phyloP scores from a whole-genome alignment of 2,113 vertebrate species.

The Odontesthes bonariensis region DNA sequence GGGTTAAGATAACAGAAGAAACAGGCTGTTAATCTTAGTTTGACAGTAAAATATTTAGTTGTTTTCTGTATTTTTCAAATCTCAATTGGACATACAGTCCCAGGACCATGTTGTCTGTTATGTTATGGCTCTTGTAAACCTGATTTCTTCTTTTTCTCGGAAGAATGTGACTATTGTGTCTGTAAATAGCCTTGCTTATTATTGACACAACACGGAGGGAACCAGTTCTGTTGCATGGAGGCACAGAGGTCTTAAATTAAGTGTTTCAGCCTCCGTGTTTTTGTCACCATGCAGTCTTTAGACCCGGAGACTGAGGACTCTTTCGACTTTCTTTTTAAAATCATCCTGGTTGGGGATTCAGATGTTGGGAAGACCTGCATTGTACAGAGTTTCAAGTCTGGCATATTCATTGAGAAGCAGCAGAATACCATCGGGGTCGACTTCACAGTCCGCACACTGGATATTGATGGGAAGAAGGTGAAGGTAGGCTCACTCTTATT shows the following conservation, averaged over 20 bases:
- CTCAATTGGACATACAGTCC: neutral
- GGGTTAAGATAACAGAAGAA: neutral
- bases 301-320: slow-evolving; percentile 83
- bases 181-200: slow-evolving; percentile 57
- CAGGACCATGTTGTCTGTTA: neutral
- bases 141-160: neutral
- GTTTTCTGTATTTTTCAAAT: neutral
- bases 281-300: slow-evolving; percentile 84
- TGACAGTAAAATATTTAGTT: neutral
- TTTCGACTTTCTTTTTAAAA: slow-evolving; percentile 95
- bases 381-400: slow-evolving; percentile 93
- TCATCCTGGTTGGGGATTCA: slow-evolving; percentile 95
- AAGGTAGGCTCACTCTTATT: slow-evolving; percentile 83
- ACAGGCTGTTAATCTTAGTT: neutral
- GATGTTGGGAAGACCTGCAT: slow-evolving; percentile 97
- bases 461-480: slow-evolving; percentile 92
- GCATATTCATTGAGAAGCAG: slow-evolving; percentile 88
- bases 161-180: slow-evolving; percentile 37
- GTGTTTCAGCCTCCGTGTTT: slow-evolving; percentile 28
- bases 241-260: slow-evolving; percentile 19
- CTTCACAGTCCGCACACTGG: slow-evolving; percentile 92
- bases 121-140: neutral
- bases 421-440: slow-evolving; percentile 98
- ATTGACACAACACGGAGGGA: slow-evolving; percentile 64
- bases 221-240: slow-evolving; percentile 52